Conservation (phyloP, 2,888 invertebrate species). For the Carcina quercana region DNA sequence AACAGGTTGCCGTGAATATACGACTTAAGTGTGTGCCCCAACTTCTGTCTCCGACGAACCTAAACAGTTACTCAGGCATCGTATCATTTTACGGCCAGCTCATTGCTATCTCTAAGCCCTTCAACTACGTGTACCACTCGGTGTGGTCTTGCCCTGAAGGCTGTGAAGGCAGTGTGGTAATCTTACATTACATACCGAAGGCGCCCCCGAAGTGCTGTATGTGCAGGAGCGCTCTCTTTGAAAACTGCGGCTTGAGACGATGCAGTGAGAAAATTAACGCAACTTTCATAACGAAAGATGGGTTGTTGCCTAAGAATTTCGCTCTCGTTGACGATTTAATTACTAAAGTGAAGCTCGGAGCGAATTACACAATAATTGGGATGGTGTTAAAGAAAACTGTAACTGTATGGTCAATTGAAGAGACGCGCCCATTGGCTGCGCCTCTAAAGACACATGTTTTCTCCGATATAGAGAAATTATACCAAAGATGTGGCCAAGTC, state of each 20-base stretch:
- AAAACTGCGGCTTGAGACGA: conserved; percentile 52
- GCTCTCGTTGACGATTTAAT: conserved; percentile 50
- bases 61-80: conserved; percentile 32
- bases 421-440: conserved; percentile 25
- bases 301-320: conserved; percentile 32
- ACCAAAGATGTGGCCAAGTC: conserved; percentile 34
- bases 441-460: conserved; percentile 36
- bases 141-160: conserved; percentile 67
- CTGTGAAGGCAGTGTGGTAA: conserved; percentile 56
- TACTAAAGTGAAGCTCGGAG: conserved; percentile 36
- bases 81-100: conserved; percentile 41
- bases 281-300: conserved; percentile 34
- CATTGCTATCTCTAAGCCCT: conserved; percentile 39
- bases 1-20: conserved; percentile 43
- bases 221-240: conserved; percentile 49
- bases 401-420: conserved; percentile 46
- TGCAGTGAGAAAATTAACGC: conserved; percentile 54
- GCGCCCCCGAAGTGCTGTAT: conserved; percentile 46
- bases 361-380: conserved; percentile 33
- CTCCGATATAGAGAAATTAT: conserved; percentile 40
- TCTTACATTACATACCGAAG: conserved; percentile 52
- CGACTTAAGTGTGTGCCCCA: conserved; percentile 41
- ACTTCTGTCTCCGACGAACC: conserved; percentile 25
- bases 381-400: conserved; percentile 38
- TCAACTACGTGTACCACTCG: conserved; percentile 48